These are phyloP conservation scores for Alexandromys fortis DNA, from an alignment of 2,113 vertebrate genomes.

Conservation along the genomic window DNA sequence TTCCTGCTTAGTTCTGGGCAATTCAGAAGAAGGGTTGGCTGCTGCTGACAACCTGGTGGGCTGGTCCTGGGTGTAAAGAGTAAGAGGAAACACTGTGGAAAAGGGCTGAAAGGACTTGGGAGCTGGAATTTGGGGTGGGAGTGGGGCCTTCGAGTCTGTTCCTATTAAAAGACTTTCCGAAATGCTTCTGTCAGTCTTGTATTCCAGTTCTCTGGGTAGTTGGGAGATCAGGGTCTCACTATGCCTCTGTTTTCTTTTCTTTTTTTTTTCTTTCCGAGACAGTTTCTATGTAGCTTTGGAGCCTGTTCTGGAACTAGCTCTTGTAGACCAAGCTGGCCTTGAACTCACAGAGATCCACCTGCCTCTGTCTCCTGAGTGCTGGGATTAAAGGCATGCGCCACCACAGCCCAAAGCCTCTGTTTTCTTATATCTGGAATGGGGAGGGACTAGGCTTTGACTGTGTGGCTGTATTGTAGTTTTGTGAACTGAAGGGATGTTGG, in stretches of 20 bases:
- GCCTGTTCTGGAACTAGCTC: too few relatives aligned
- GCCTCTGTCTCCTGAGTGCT: too few relatives aligned
- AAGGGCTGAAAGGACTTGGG: background rate
- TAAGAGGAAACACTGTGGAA: background rate
- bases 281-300: too few relatives aligned
- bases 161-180: slow-evolving; percentile 72
- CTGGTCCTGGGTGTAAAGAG: background rate
- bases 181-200: slow-evolving; percentile 25
- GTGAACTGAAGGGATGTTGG: background rate
- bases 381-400: too few relatives aligned
- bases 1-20: background rate
- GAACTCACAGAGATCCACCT: too few relatives aligned
- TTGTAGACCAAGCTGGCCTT: too few relatives aligned
- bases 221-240: background rate
- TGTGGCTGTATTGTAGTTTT: background rate
- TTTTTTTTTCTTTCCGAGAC: too few relatives aligned
- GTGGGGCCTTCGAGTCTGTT: background rate
- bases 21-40: background rate
- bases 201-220: background rate
- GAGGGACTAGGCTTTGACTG: background rate
- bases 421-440: background rate
- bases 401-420: background rate
- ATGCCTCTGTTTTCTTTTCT: background rate
- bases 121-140: background rate
- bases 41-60: background rate